phyloP scores from a whole-genome alignment of 2,113 vertebrate species.

The Fregata magnificens region DNA sequence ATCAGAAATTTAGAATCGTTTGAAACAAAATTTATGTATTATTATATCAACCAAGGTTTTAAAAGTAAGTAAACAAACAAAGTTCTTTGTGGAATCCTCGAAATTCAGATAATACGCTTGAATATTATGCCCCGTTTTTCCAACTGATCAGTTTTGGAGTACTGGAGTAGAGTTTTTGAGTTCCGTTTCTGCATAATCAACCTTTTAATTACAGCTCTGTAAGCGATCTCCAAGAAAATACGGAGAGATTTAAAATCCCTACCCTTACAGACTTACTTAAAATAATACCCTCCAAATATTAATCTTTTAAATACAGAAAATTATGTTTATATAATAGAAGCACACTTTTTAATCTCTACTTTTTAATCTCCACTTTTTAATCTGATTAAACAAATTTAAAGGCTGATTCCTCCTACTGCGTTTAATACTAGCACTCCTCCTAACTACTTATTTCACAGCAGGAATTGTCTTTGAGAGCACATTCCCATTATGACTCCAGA shows the following conservation, averaged over 20 bases:
- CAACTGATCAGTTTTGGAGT: neutral
- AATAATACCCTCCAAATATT: constrained; percentile 41
- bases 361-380: constrained; percentile 73
- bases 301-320: constrained; percentile 48
- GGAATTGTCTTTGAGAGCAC: constrained; percentile 62
- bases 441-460: constrained; percentile 76
- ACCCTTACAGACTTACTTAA: constrained; percentile 29
- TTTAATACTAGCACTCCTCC: constrained; percentile 65
- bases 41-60: neutral
- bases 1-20: neutral
- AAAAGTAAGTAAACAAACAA: neutral
- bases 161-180: neutral
- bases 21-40: neutral
- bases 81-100: neutral
- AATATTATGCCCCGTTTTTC: neutral
- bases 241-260: constrained; percentile 24
- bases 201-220: constrained; percentile 34
- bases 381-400: constrained; percentile 76
- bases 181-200: constrained; percentile 5
- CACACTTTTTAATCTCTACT: constrained; percentile 63
- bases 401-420: constrained; percentile 60
- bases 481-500: constrained; percentile 68
- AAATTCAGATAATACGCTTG: neutral
- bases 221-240: neutral
- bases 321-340: constrained; percentile 16